Percentiles rank a stretch among this genome's conserved stretches.
These are phyloP conservation scores for Hydrozoanthus gracilis DNA, from an alignment of 92 coral and sea anemone genomes.

Conservation along the genomic window DNA sequence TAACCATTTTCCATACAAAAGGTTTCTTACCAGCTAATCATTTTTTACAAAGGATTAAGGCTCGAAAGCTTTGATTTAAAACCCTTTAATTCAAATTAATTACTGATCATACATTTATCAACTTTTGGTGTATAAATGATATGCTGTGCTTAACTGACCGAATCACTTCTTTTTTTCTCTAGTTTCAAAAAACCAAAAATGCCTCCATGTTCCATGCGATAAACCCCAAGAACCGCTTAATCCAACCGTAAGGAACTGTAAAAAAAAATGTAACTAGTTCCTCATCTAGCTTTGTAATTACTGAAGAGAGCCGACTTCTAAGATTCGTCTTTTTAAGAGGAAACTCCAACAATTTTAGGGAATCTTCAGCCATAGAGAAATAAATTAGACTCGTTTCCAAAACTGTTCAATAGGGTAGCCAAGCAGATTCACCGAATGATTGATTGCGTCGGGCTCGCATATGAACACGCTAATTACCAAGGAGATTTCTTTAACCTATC, in stretches of 20 bases:
- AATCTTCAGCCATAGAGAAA: background rate
- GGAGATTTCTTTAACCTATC: background rate
- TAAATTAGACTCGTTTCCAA: background rate
- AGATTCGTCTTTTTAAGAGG: background rate
- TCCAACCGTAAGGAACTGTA: no score
- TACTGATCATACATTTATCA: background rate
- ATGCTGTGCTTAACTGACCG: no score
- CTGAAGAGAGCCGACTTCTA: background rate
- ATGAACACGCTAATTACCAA: background rate
- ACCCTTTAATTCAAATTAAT: no score
- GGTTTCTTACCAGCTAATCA: no score
- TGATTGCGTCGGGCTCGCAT: background rate
- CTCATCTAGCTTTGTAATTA: background rate
- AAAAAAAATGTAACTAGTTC: background rate
- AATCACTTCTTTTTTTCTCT: no score
- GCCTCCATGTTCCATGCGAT: no score
- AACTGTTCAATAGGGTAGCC: background rate
- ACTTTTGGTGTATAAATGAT: background rate
- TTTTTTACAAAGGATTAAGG: no score
- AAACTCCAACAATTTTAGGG: slow-evolving; percentile 1
- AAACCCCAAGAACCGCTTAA: no score
- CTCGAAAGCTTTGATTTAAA: no score
- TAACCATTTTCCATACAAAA: background rate
- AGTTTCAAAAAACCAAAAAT: no score
- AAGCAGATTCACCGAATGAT: background rate